phyloP scores from a whole-genome alignment of 1,140 invertebrate species.

The Ostrea edulis region DNA sequence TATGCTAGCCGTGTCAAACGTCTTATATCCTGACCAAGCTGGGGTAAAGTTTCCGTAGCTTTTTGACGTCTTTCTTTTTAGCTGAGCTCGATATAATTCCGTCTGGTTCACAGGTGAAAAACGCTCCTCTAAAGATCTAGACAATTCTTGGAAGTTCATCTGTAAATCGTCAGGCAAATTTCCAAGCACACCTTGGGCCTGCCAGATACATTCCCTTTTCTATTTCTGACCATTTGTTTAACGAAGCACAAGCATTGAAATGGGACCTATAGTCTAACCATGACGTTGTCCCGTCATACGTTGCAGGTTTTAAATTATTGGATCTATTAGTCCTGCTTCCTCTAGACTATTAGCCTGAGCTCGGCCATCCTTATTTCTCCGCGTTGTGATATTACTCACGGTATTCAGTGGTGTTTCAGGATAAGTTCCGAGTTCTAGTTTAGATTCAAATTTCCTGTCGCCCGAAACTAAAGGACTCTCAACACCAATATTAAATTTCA shows the following conservation, averaged over 20 bases:
- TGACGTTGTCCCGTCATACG: conserved; percentile 20
- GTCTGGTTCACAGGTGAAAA: too few species aligned
- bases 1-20: conserved; percentile 42
- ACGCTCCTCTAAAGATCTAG: too few species aligned
- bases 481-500: background rate
- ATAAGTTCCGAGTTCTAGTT: too few species aligned
- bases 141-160: too few species aligned
- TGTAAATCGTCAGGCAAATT: too few species aligned
- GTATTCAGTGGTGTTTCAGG: background rate
- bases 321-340: background rate
- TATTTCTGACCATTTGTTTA: too few species aligned
- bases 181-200: conserved; percentile 13
- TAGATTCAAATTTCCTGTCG: background rate
- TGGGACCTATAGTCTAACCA: conserved; percentile 52
- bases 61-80: conserved; percentile 35
- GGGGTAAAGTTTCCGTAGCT: conserved; percentile 35
- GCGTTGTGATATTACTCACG: background rate
- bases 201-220: background rate
- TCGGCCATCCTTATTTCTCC: background rate
- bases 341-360: background rate
- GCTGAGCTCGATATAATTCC: too few species aligned
- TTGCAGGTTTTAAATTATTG: conserved; percentile 28
- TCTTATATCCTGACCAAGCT: conserved; percentile 37
- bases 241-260: conserved; percentile 48
- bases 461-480: background rate